Evolutionary conservation across 2,113 vertebrate species (phyloP).

Genomic region (Microtus ochrogaster): DNA sequence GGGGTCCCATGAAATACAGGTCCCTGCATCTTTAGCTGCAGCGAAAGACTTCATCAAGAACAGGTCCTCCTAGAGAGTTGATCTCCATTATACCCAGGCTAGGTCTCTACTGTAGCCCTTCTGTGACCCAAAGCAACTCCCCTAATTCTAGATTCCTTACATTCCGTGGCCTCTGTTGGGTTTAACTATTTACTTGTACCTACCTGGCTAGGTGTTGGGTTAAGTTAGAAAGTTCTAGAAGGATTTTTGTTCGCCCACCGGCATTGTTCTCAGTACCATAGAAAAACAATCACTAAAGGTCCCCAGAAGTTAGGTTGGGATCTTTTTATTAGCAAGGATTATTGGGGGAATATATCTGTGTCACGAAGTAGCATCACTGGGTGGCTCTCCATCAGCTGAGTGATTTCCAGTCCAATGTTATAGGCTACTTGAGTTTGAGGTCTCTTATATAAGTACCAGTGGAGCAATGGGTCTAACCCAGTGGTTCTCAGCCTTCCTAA

Average conservation of each 20-base stretch:
- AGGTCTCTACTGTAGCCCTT: not conserved
- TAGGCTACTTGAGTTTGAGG: no score
- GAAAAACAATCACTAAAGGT: not conserved
- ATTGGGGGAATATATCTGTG: not conserved
- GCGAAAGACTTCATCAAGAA: no score
- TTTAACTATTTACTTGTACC: not conserved
- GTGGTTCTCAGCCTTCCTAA: not conserved
- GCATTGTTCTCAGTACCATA: no score
- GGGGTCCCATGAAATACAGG: accelerated
- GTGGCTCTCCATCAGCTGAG: accelerated
- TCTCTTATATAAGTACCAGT: not conserved
- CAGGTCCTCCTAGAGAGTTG: not conserved
- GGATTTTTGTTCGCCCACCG: no score
- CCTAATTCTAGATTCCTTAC: accelerated
- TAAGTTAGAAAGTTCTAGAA: not conserved
- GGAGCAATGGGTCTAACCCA: accelerated
- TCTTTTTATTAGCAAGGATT: not conserved
- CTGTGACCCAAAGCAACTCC: not conserved
- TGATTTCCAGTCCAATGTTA: no score
- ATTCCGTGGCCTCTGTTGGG: not conserved
- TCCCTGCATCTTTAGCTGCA: not conserved
- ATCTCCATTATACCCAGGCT: accelerated
- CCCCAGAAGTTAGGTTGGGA: not conserved
- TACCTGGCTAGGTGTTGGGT: not conserved
- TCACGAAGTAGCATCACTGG: no score